Base-by-base conservation (phyloP, 1,140 invertebrate species). In the Drosophila sproati region DNA sequence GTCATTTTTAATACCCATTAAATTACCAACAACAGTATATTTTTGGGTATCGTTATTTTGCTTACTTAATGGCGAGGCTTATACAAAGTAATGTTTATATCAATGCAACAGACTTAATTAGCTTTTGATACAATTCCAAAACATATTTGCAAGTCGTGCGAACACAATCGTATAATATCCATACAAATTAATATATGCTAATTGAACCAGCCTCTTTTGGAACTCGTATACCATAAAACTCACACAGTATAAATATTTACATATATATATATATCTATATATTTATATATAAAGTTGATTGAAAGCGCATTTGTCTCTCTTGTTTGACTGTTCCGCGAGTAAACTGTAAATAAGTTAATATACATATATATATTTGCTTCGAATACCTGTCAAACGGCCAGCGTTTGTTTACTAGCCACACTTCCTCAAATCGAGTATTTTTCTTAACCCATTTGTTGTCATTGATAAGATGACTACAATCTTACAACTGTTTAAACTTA, bases 381-480 rank as follows among this genome's bases (percentile, higher is more conserved):
- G 43, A 28, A 47, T 62, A 70, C 48, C 68, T 63, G 50, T 31
- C 48, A 37, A 7, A 3, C n/a, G 45, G 20, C 31, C 68, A 54
- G 29, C 5, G 20, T 32, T 39, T 55, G 12, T 64, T 31, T 62
- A 6, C 32, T 35, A 29, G 5, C 8, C 41, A 4, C 35, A 56
- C 69, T 72, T 64, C 61, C 69, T 48, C 39, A 47, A 57, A 47
- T 12, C 43, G 20, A 28, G 20, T 60, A 31, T 34, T 39, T 70
- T 31, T 52, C 45, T 69, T 47, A 50, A 34, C 28, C 29, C 45
- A 47, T 74, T 43, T 74, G 57, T 57, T 74, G 51, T 74, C 57
- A 50, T 63, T 63, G 73, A 75, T 75, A 75, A 75, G 71, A 39
- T 52, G 52, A 62, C 56, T 70, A 52, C 66, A 63, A 50, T 70